phyloP scores from a whole-genome alignment of 2,888 invertebrate genomes.

The Sclerodermus sp. region DNA sequence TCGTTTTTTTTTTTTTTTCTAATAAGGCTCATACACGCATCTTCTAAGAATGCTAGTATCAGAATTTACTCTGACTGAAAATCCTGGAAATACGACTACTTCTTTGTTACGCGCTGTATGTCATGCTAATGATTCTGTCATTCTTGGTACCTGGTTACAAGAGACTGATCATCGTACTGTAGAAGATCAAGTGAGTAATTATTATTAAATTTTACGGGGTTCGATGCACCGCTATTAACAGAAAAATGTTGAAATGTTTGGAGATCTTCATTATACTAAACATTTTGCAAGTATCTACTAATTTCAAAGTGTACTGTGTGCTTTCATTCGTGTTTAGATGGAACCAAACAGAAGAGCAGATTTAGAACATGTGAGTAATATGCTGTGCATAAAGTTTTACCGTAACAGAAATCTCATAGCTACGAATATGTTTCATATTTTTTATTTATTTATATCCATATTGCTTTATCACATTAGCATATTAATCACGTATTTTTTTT shows the following conservation, averaged over 20 bases:
- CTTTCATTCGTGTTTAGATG: slow-evolving; percentile 65
- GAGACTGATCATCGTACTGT: slow-evolving; percentile 95
- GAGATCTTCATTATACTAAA: too few species aligned
- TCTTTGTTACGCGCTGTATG: slow-evolving; percentile 81
- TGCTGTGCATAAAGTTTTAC: slow-evolving; percentile 32
- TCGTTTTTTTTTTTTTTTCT: too few species aligned
- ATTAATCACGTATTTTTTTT: slow-evolving; percentile 11
- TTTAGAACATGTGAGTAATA: slow-evolving; percentile 77
- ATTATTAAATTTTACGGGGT: too few species aligned
- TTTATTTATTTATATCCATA: slow-evolving; percentile 14
- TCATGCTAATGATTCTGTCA: slow-evolving; percentile 86
- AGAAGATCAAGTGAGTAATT: slow-evolving; percentile 93
- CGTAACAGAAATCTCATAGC: slow-evolving; percentile 15
- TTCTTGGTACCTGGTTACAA: slow-evolving; percentile 92
- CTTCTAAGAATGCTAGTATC: slow-evolving; percentile 88
- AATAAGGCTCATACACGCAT: slow-evolving; percentile 83
- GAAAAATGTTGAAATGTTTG: too few species aligned
- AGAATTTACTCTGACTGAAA: slow-evolving; percentile 93
- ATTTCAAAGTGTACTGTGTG: background rate
- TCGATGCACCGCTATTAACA: too few species aligned
- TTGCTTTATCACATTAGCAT: slow-evolving; percentile 9
- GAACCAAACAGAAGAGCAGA: slow-evolving; percentile 81
- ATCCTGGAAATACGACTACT: slow-evolving; percentile 87
- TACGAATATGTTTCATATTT: slow-evolving; percentile 2
- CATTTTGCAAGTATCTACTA: background rate